Conservation (phyloP, 2,797 vertebrate species). For the Scleropages formosus region DNA sequence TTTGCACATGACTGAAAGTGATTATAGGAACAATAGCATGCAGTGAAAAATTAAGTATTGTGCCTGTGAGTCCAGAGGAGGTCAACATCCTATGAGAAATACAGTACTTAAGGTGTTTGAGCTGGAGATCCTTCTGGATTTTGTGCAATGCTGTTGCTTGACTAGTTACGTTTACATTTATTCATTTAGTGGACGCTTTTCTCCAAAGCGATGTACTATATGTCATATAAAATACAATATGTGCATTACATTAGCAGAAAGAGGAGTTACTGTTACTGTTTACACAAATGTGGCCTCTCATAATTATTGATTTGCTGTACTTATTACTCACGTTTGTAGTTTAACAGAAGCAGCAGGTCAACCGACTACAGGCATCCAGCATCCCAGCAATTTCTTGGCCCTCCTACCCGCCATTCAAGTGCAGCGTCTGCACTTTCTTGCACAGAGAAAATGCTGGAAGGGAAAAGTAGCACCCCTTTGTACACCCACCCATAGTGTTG, state of each 20-base stretch:
- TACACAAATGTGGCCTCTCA: constrained; percentile 5
- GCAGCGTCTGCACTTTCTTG: not conserved
- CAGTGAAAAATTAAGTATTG: not conserved
- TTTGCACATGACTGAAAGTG: constrained; percentile 16
- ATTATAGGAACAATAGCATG: constrained; percentile 1
- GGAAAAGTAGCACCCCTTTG: too few relatives aligned
- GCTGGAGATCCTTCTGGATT: not conserved
- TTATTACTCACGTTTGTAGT: constrained; percentile 28
- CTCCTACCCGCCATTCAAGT: not conserved
- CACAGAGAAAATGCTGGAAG: too few relatives aligned
- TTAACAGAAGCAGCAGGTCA: constrained; percentile 25
- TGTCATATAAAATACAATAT: too few relatives aligned
- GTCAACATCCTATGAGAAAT: not conserved
- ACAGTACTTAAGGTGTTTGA: too few relatives aligned
- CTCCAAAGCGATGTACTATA: too few relatives aligned
- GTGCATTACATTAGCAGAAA: too few relatives aligned
- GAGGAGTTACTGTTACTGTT: too few relatives aligned
- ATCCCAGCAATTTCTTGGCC: constrained; percentile 12
- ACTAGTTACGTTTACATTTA: too few relatives aligned
- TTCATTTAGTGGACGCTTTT: too few relatives aligned
- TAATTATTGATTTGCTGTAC: not conserved
- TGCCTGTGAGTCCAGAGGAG: not conserved
- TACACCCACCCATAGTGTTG: not conserved
- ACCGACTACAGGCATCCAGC: constrained; percentile 28
- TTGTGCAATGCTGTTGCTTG: too few relatives aligned